Evolutionary conservation across 2,888 invertebrate species (phyloP).

Genomic region (Eurytoma adleriae): DNA sequence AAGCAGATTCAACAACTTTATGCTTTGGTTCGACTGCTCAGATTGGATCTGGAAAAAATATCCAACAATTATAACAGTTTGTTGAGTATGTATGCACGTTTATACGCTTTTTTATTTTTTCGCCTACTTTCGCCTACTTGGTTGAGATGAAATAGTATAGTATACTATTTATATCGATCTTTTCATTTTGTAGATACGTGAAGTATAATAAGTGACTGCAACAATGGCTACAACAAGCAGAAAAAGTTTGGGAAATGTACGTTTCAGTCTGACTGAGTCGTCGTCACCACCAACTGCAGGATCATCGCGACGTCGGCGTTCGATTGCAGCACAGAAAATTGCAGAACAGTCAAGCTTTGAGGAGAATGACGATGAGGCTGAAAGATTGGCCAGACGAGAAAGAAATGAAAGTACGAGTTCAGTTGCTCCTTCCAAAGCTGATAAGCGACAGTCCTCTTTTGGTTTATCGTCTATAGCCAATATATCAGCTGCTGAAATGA

Average conservation of each 20-base stretch:
- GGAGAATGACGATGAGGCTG: constrained; percentile 70
- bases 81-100: constrained; percentile 36
- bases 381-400: constrained; percentile 63
- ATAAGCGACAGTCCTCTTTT: constrained; percentile 64
- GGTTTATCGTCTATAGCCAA: constrained; percentile 62
- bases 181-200: not conserved
- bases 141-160: too few relatives aligned
- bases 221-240: constrained; percentile 47
- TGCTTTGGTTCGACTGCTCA: constrained; percentile 56
- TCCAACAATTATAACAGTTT: constrained; percentile 52
- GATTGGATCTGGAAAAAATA: constrained; percentile 61
- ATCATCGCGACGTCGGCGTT: constrained; percentile 64
- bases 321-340: constrained; percentile 56
- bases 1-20: constrained; percentile 59
- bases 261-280: constrained; percentile 38
- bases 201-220: not conserved
- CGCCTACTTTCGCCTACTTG: too few relatives aligned
- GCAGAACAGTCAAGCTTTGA: constrained; percentile 40
- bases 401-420: constrained; percentile 45
- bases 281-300: constrained; percentile 39
- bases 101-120: not conserved
- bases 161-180: not conserved
- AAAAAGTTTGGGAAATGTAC: constrained; percentile 55
- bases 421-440: constrained; percentile 27
- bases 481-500: constrained; percentile 64